Evolutionary conservation across 2,113 vertebrate species (phyloP), one percentile per base, ranked within the genome.

Genomic region (Columba livia): DNA sequence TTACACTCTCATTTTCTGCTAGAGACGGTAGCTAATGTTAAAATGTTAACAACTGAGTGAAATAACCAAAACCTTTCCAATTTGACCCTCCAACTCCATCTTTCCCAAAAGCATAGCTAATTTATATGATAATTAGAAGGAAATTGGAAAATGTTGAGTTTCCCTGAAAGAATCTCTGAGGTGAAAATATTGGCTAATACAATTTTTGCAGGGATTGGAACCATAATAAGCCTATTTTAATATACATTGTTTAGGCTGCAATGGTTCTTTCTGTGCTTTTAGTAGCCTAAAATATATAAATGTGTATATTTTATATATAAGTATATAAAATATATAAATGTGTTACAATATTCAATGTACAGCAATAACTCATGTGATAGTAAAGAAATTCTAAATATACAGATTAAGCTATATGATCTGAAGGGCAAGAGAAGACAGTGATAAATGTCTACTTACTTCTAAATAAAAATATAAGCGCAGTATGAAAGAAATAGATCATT

Each of bases 111-210:
- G 51, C 34, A 57, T 7, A 90, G 32, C 15, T 94, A 85, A 77
- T 94, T 89, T 95, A 85, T 80, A 73, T 79, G 67, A 87, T 66
- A 93, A 91, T 88, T 89, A 70, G 88, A 85, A 94, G 28, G 60
- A 96, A 93, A 97, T 17, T 57, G 66, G 64, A 83, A 93, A 74
- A n/a, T 53, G 69, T 70, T 48, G 3, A 67, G 25, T 57, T 85
- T 65, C 29, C 5, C 24, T 61, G 31, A n/a, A 89, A 87, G 44
- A 89, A 69, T 65, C 53, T 87, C 50, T 67, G 47, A 72, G 79
- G 62, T 79, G 60, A 78, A 90, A 69, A 85, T 87, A 65, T 13
- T 2, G 0, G 15, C 12, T 81, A 60, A 74, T 58, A 72, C 10
- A 57, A 26, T 85, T 54, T 72, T 82, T 94, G 20, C 38, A 47